Evolutionary conservation across 92 coral and sea anemone species (phyloP).

Genomic region (Zoanthus sociatus): DNA sequence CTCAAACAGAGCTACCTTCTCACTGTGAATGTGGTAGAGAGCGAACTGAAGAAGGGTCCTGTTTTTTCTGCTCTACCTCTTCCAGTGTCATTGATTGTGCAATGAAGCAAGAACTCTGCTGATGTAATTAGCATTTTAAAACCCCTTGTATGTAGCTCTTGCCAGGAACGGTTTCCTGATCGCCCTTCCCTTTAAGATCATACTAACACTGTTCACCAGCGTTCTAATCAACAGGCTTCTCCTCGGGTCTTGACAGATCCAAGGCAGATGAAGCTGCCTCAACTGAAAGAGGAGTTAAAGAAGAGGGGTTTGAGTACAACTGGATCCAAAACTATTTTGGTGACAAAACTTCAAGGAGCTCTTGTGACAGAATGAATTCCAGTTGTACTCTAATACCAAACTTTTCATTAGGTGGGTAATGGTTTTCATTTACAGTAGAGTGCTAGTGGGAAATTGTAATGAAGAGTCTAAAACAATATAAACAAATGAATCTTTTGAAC

Average conservation of each 20-base stretch:
- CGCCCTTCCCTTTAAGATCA: not conserved
- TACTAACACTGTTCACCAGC: not conserved
- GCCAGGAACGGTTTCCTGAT: slow-evolving; percentile 18
- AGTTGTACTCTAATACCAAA: not conserved
- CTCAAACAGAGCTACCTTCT: not conserved
- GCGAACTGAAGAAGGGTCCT: not conserved
- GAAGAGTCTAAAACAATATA: not conserved
- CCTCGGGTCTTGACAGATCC: not conserved
- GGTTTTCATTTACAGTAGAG: slow-evolving; percentile 20
- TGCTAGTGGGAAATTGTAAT: not conserved
- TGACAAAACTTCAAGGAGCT: slow-evolving; percentile 11
- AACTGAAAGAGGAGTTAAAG: not conserved
- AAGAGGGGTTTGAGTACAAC: not conserved
- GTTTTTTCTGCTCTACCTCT: not conserved
- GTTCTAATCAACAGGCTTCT: not conserved
- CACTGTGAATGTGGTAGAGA: slow-evolving; percentile 18
- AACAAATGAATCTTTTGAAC: not conserved
- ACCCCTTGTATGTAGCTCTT: slow-evolving; percentile 1
- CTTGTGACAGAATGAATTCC: slow-evolving; percentile 3
- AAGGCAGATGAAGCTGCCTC: not conserved
- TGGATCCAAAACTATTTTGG: not conserved
- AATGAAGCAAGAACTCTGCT: slow-evolving; percentile 10
- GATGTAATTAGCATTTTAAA: slow-evolving; percentile 14
- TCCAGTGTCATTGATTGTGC: not conserved
- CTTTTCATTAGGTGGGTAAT: slow-evolving; percentile 9